These are phyloP conservation scores for Pachyuromys duprasi DNA, from an alignment of 2,797 vertebrate species.

Conservation along the genomic window DNA sequence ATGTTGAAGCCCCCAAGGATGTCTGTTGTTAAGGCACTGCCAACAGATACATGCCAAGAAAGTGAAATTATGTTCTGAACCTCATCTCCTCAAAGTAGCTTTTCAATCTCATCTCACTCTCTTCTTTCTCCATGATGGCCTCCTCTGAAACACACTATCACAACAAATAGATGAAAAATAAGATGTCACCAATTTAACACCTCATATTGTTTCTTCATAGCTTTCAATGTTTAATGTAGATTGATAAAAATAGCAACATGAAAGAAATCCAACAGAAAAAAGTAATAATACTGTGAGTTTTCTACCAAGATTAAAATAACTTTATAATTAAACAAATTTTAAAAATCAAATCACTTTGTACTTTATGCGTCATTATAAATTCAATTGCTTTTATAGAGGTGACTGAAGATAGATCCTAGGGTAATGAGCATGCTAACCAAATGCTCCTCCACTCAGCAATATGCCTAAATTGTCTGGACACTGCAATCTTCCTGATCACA, in stretches of 20 bases:
- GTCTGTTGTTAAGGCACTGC: slow-evolving; percentile 30
- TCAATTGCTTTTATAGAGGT: background rate
- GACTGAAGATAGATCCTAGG: background rate
- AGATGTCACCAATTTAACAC: slow-evolving; percentile 7
- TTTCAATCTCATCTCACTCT: background rate
- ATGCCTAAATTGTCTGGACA: background rate
- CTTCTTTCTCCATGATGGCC: background rate
- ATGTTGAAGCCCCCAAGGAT: slow-evolving; percentile 46
- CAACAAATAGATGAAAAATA: slow-evolving; percentile 68
- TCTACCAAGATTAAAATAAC: background rate
- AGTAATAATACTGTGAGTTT: slow-evolving; percentile 40
- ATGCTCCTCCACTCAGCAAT: background rate
- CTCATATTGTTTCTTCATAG: slow-evolving; percentile 8
- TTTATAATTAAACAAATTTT: slow-evolving; percentile 53
- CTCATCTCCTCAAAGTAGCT: background rate
- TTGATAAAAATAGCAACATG: background rate
- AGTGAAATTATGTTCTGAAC: slow-evolving; percentile 72
- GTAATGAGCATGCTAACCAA: background rate
- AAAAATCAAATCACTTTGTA: background rate
- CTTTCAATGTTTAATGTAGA: background rate
- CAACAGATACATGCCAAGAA: slow-evolving; percentile 74
- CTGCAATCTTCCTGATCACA: background rate
- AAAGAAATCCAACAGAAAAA: slow-evolving; percentile 42
- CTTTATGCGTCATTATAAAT: background rate
- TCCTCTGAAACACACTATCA: slow-evolving; percentile 57